phyloP scores from a whole-genome alignment of 2,113 vertebrate species.

The Siniperca knerii region DNA sequence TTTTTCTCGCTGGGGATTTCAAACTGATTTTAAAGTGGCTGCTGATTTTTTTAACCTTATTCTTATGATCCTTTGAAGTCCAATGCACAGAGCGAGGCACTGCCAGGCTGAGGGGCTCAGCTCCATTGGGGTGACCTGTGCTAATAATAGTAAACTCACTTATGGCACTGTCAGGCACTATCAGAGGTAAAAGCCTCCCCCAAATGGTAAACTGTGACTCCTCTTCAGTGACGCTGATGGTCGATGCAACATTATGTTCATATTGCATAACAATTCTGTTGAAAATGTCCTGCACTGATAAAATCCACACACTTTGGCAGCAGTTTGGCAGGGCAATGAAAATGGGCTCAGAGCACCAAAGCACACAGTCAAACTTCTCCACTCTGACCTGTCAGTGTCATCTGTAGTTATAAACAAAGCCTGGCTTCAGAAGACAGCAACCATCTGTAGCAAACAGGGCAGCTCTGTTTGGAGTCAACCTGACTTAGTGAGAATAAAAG shows the following conservation, averaged over 20 bases:
- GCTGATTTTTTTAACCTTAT: slow-evolving; percentile 64
- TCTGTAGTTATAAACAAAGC: slow-evolving; percentile 47
- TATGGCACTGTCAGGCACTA: slow-evolving; percentile 32
- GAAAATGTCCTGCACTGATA: neutral
- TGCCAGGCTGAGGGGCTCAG: slow-evolving; percentile 54
- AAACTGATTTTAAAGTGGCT: slow-evolving; percentile 63
- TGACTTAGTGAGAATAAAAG: slow-evolving; percentile 49
- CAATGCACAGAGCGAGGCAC: slow-evolving; percentile 43
- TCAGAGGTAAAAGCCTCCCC: slow-evolving; percentile 39
- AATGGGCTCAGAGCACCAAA: slow-evolving; percentile 14
- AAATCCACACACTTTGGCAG: neutral
- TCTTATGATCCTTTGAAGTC: slow-evolving; percentile 70
- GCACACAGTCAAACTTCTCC: slow-evolving; percentile 38
- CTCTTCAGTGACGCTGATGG: neutral
- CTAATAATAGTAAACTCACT: slow-evolving; percentile 59
- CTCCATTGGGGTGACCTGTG: slow-evolving; percentile 59
- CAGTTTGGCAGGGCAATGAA: slow-evolving; percentile 24
- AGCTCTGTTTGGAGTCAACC: slow-evolving; percentile 37
- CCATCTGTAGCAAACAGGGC: slow-evolving; percentile 49
- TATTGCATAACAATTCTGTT: slow-evolving; percentile 2
- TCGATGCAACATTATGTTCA: neutral
- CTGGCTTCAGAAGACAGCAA: slow-evolving; percentile 35
- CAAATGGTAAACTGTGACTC: neutral
- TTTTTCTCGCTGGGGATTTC: slow-evolving; percentile 55
- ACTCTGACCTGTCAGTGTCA: slow-evolving; percentile 51